A percentile compares a stretch with the other conserved stretches of the same genome.
Conservation (phyloP, 2,113 vertebrate species). For the Tinamus guttatus region DNA sequence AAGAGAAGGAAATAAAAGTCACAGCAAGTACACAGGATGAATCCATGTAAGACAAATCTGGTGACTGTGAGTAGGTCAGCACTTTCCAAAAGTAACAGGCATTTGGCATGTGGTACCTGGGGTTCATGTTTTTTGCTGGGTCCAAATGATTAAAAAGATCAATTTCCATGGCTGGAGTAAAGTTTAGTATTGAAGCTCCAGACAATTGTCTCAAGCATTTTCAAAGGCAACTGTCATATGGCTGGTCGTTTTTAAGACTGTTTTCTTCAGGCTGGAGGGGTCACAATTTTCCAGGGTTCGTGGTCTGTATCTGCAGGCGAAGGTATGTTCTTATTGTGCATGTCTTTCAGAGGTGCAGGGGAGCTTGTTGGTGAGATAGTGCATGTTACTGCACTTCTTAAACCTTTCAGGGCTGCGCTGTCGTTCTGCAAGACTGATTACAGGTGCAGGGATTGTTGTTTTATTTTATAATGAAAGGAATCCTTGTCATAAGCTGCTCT, state of each 20-base stretch:
- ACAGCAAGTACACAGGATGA: not conserved
- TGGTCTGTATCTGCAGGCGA: not conserved
- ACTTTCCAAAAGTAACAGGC: not conserved
- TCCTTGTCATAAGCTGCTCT: not conserved
- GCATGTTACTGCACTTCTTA: not conserved
- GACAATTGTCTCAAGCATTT: not conserved
- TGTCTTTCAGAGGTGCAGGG: not conserved
- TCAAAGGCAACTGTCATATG: not conserved
- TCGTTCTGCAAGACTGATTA: not conserved
- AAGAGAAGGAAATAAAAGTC: slow-evolving; percentile 1
- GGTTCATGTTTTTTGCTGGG: not conserved
- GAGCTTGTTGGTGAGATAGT: not conserved
- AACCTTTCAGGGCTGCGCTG: not conserved
- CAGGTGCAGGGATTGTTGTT: not conserved
- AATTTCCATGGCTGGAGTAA: not conserved
- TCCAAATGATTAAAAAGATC: not conserved
- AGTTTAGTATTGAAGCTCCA: not conserved
- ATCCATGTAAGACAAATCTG: not conserved
- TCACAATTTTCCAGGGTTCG: not conserved
- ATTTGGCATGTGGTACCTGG: not conserved
- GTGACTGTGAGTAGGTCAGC: not conserved
- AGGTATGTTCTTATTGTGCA: not conserved
- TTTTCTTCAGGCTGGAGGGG: not conserved
- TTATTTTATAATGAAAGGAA: not conserved
- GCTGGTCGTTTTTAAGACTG: not conserved